Conservation (phyloP, 1,140 invertebrate species). For the Drosophila kohkoa region DNA sequence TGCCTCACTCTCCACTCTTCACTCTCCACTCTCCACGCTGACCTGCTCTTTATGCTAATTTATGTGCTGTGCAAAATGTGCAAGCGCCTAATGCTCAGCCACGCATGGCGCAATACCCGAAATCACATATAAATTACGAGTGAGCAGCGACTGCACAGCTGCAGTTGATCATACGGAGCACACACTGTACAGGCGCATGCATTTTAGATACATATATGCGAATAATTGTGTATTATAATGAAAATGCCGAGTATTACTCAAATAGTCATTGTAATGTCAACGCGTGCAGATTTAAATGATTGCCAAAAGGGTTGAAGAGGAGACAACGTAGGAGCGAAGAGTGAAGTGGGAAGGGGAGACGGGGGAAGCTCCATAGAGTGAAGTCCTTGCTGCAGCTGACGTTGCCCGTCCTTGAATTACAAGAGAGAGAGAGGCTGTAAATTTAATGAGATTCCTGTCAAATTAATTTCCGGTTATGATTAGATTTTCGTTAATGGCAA, state of each 20-base stretch:
- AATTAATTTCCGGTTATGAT: slow-evolving; percentile 85
- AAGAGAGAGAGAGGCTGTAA: slow-evolving; percentile 58
- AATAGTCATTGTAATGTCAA: slow-evolving; percentile 75
- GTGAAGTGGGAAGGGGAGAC: background rate
- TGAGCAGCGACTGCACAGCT: slow-evolving; percentile 15
- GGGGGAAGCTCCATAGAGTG: background rate
- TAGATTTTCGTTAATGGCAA: slow-evolving; percentile 85
- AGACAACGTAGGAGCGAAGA: background rate
- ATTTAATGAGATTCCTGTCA: slow-evolving; percentile 85
- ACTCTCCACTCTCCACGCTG: background rate
- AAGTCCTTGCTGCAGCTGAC: slow-evolving; percentile 26
- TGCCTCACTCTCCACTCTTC: background rate
- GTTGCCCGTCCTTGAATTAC: slow-evolving; percentile 15
- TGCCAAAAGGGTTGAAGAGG: slow-evolving; percentile 14
- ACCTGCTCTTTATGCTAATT: slow-evolving; percentile 78
- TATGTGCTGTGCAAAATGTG: slow-evolving; percentile 81
- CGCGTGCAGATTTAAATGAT: slow-evolving; percentile 79
- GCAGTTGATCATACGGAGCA: slow-evolving; percentile 70
- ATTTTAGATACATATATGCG: slow-evolving; percentile 9
- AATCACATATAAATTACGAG: slow-evolving; percentile 79
- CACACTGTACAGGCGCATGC: slow-evolving; percentile 19
- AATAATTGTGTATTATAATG: slow-evolving; percentile 81
- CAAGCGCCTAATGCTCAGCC: slow-evolving; percentile 78
- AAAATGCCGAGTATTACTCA: slow-evolving; percentile 77
- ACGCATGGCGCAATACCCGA: slow-evolving; percentile 75